A percentile compares a stretch with the other conserved stretches of the same genome.
phyloP scores from a whole-genome alignment of 2,113 vertebrate species.

The Alosa alosa region DNA sequence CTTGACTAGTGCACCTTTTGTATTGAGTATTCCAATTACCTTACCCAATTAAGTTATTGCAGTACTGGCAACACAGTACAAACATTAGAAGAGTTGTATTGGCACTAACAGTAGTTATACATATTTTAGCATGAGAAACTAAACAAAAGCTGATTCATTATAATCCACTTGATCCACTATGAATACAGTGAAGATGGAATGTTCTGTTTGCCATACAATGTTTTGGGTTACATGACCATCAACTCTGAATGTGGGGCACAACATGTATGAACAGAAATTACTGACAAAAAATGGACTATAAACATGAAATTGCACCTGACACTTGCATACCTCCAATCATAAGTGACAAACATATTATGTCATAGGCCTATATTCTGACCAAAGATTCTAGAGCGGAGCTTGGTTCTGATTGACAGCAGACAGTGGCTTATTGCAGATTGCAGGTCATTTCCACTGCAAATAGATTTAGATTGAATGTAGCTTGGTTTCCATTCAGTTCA shows the following conservation, averaged over 20 bases:
- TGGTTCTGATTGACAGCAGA: too few relatives aligned
- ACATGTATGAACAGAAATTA: too few relatives aligned
- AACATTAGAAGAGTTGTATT: not conserved
- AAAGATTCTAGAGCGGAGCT: too few relatives aligned
- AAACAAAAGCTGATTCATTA: not conserved
- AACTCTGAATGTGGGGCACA: not conserved
- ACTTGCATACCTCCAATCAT: not conserved
- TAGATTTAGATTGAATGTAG: not conserved
- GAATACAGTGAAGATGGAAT: not conserved
- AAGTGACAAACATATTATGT: not conserved
- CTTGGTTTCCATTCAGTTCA: not conserved
- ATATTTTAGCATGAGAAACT: not conserved
- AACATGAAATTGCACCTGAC: too few relatives aligned
- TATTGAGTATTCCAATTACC: not conserved
- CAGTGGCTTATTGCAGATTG: not conserved
- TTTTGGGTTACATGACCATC: not conserved
- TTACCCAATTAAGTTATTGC: not conserved
- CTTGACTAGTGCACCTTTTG: not conserved
- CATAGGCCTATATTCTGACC: too few relatives aligned
- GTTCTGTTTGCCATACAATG: not conserved
- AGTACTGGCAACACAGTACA: not conserved
- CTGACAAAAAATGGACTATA: too few relatives aligned
- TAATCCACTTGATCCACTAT: not conserved
- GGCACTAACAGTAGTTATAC: not conserved
- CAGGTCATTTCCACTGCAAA: not conserved